Conservation (phyloP, 2,797 vertebrate genomes). For the Sebastes iracundus region DNA sequence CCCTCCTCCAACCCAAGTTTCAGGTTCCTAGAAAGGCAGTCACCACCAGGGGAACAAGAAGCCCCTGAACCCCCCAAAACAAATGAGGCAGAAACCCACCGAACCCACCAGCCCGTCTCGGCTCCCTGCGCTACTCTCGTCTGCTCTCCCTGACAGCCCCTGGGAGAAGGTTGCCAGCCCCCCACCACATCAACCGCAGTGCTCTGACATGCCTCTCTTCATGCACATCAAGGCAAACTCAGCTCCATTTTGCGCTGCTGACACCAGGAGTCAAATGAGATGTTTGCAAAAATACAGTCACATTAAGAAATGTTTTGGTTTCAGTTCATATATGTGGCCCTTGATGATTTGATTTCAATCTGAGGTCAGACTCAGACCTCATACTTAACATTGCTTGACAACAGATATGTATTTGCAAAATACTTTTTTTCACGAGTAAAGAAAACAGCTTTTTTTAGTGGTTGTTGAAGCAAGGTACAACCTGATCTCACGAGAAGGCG, state of each 20-base stretch:
- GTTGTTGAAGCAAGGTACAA: background rate
- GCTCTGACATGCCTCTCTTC: slow-evolving; percentile 44
- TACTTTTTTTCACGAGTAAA: background rate
- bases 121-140: slow-evolving; percentile 44
- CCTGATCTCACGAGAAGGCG: too few species aligned
- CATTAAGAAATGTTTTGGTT: slow-evolving; percentile 16
- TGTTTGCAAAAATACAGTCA: slow-evolving; percentile 31
- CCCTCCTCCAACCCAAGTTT: slow-evolving; percentile 47
- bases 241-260: background rate
- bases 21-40: slow-evolving; percentile 81
- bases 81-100: slow-evolving; percentile 66
- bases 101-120: slow-evolving; percentile 67
- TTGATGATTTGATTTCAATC: slow-evolving; percentile 60
- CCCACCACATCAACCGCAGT: slow-evolving; percentile 72
- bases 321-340: slow-evolving; percentile 7
- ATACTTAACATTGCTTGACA: background rate
- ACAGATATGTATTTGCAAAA: background rate
- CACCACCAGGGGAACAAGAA: slow-evolving; percentile 52
- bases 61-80: slow-evolving; percentile 46
- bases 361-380: slow-evolving; percentile 45
- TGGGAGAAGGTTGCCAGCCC: slow-evolving; percentile 62
- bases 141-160: slow-evolving; percentile 63
- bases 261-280: slow-evolving; percentile 31
- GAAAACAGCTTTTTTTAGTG: background rate
- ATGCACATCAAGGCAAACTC: slow-evolving; percentile 57